Evolutionary conservation across 1,140 invertebrate genomes (phyloP).

Genomic region (Chrysomallon squamiferum): DNA sequence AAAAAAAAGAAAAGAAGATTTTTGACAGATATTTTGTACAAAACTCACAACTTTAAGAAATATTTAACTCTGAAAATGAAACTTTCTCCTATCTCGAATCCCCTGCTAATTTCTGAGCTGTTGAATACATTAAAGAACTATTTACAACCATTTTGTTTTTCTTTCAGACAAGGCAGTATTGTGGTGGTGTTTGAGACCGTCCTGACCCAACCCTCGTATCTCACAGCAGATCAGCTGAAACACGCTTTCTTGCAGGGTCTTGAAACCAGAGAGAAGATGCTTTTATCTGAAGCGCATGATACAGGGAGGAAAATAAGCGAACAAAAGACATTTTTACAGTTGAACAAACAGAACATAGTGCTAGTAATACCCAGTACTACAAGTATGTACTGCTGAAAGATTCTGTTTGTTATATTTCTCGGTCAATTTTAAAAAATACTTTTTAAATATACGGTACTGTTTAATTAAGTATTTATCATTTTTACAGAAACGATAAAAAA

Average conservation of each 20-base stretch:
- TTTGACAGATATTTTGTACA: no score
- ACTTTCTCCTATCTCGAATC: no score
- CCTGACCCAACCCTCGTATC: background rate
- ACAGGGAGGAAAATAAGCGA: background rate
- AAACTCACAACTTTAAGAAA: no score
- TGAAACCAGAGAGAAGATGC: background rate
- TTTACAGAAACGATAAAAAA: background rate
- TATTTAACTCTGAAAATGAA: no score
- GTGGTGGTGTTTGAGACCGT: slow-evolving; percentile 7
- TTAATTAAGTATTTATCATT: background rate
- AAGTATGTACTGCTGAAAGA: background rate
- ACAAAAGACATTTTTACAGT: background rate
- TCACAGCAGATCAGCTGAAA: background rate
- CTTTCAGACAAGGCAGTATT: background rate
- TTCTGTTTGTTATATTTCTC: background rate
- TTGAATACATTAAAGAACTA: no score
- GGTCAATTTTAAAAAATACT: background rate
- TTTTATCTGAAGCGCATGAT: background rate
- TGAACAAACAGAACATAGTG: background rate
- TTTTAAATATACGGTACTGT: background rate
- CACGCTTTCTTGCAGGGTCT: background rate
- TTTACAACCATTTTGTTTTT: no score
- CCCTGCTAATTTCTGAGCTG: no score
- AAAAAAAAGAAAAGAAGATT: no score
- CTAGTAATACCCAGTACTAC: background rate